Base-by-base conservation (phyloP, 2,797 vertebrate species). In the Sebastes diaconus region DNA sequence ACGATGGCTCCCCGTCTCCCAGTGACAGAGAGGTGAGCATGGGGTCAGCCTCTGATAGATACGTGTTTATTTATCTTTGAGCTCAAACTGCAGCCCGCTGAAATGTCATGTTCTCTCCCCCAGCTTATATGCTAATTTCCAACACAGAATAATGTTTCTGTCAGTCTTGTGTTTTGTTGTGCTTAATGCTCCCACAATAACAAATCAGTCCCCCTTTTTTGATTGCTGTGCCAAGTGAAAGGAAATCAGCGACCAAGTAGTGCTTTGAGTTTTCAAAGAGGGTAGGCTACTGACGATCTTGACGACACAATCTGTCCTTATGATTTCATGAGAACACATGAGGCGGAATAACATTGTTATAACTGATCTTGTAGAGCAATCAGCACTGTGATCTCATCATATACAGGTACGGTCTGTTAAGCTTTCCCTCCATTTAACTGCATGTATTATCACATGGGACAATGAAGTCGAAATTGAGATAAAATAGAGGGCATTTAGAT, bases 11-110 rank as follows among this genome's bases (percentile, higher is more conserved):
- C 9, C 90, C 88, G 71, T 90, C 93, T 73, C 96, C 96, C 66
- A 94, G 87, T 68, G 96, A 97, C 84, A 95, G 96, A 97, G 97
- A 99, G 97, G 98, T 99, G 87, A 93, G 96, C 77, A 30, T 6
- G 32, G 59, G 63, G 70, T 85, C 50, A 42, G 4, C 36, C 16
- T 84, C 12, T 79, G 70, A 63, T 24, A 2, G 55, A 70, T 60
- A 25, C 8, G 12, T 61, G 5, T 81, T 63, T 52, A 50, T 67
- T 46, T 64, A 10, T 81, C n/a, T 81, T 71, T 80, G 58, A 46
- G 52, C 73, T 84, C 22, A 73, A 74, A 64, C 77, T 82, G 71
- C 87, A 84, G 81, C 73, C 55, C 78, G 73, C 79, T 57, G 20
- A 77, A 27, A 30, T 75, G 68, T 55, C 55, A 4, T 61, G 30